phyloP scores from a whole-genome alignment of 2,888 invertebrate genomes.

The Agrenia bidenticulata region DNA sequence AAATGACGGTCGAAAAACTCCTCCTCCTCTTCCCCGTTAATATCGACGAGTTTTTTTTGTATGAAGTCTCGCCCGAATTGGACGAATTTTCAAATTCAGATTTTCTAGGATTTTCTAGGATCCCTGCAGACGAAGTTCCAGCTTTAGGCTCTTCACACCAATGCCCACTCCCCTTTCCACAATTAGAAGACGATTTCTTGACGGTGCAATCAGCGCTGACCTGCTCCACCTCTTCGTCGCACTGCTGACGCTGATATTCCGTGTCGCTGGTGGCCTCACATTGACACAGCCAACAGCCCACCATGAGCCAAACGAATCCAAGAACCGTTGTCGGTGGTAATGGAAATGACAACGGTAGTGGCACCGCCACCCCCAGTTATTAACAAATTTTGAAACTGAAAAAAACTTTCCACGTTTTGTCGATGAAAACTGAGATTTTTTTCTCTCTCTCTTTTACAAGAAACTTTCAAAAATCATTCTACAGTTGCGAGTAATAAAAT shows the following conservation, averaged over 20 bases:
- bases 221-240: no score
- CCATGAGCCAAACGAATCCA: slow-evolving; percentile 44
- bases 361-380: slow-evolving; percentile 45
- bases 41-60: neutral
- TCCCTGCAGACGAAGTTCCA: neutral
- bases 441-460: no score
- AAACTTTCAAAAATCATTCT: no score
- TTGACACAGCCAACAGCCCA: slow-evolving; percentile 46
- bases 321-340: slow-evolving; percentile 42
- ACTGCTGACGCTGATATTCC: slow-evolving; percentile 11
- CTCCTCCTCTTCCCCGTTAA: neutral
- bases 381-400: no score
- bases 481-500: no score
- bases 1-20: neutral
- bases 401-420: no score
- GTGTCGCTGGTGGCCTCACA: slow-evolving; percentile 23
- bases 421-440: no score
- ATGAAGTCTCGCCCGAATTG: no score
- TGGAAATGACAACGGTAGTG: slow-evolving; percentile 44
- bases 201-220: no score
- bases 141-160: neutral
- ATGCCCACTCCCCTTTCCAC: no score
- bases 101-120: neutral
- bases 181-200: neutral
- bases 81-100: no score